Evolutionary conservation across 2,113 vertebrate species (phyloP).

Genomic region (Pituophis catenifer): DNA sequence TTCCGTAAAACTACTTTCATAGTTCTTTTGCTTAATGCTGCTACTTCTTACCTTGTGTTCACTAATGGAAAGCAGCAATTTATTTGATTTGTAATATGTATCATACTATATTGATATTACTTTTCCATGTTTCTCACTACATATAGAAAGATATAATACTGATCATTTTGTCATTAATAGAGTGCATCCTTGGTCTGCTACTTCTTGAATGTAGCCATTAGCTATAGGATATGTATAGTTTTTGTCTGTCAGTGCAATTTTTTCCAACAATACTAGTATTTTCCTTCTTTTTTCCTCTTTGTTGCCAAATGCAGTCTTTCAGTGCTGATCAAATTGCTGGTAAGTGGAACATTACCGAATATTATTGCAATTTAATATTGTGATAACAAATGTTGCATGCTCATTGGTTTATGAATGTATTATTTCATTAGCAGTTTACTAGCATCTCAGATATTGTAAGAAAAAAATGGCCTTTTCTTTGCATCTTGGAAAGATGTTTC

Average conservation of each 20-base stretch:
- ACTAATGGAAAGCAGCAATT: background rate
- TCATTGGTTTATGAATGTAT: constrained; percentile 48
- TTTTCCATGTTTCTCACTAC: background rate
- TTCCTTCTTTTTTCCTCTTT: constrained; percentile 53
- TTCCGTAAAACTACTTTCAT: background rate
- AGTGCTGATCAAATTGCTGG: constrained; percentile 79
- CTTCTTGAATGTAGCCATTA: background rate
- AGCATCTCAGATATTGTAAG: constrained; percentile 57
- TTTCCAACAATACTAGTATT: constrained; percentile 65
- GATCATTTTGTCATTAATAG: background rate
- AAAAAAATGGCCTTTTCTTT: constrained; percentile 39
- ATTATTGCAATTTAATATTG: constrained; percentile 34
- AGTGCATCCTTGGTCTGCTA: background rate
- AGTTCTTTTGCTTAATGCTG: constrained; percentile 3
- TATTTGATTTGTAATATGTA: constrained; percentile 7
- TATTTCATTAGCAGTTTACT: constrained; percentile 32
- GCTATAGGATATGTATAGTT: background rate
- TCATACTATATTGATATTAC: background rate
- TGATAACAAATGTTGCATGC: constrained; percentile 30
- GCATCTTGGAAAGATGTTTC: constrained; percentile 66
- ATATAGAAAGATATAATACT: background rate
- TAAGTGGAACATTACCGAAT: constrained; percentile 69
- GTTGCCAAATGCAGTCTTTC: constrained; percentile 76
- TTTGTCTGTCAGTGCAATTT: constrained; percentile 77
- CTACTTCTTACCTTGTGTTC: constrained; percentile 23